Evolutionary conservation across 2,797 vertebrate species (phyloP).

Genomic region (Iguana delicatissima): DNA sequence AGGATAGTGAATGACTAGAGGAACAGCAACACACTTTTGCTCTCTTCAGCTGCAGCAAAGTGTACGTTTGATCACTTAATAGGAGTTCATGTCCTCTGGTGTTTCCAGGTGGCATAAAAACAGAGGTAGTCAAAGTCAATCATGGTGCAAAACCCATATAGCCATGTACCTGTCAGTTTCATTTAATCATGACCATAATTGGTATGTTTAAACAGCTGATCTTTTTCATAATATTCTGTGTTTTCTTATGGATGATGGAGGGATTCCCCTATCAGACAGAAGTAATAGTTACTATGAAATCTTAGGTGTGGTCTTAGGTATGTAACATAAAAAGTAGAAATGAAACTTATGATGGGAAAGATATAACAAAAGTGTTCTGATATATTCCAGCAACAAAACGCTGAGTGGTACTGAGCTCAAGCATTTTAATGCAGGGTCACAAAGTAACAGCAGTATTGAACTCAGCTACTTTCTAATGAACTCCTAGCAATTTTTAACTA

Average conservation of each 20-base stretch:
- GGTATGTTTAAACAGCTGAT: not conserved
- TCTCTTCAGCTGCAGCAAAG: not conserved
- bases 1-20: not conserved
- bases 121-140: not conserved
- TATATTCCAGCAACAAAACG: not conserved
- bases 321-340: not conserved
- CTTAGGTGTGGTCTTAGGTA: not conserved
- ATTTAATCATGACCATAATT: not conserved
- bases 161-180: not conserved
- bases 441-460: not conserved
- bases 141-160: not conserved
- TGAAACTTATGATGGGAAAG: not conserved
- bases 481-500: too few relatives aligned
- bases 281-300: not conserved
- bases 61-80: not conserved
- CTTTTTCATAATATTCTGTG: too few relatives aligned
- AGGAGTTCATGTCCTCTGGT: not conserved
- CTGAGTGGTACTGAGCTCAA: not conserved
- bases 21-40: too few relatives aligned
- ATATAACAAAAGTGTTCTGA: not conserved
- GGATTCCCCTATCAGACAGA: not conserved
- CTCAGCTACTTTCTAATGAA: not conserved
- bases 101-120: not conserved
- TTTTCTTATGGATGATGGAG: not conserved
- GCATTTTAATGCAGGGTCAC: not conserved